These are phyloP conservation scores for Rostratula benghalensis DNA, from an alignment of 2,113 vertebrate genomes.

Conservation along the genomic window DNA sequence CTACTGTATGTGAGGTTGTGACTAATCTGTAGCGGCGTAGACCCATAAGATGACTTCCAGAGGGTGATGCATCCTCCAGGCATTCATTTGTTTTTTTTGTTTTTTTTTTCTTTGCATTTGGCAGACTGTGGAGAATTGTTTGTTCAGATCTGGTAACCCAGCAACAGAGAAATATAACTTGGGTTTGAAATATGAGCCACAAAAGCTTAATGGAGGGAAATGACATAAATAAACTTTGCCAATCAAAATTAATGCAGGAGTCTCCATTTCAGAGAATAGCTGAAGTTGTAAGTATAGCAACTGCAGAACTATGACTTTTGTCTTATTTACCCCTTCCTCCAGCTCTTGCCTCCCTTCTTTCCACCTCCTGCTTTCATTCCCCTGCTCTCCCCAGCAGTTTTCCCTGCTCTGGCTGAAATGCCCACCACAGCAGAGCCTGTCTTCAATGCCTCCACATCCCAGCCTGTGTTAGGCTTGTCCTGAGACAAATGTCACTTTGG, in stretches of 20 bases:
- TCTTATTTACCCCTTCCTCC: neutral
- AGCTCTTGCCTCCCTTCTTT: neutral
- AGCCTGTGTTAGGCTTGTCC: fast-evolving
- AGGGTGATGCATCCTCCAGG: constrained; percentile 72
- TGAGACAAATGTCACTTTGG: neutral
- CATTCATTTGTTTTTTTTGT: constrained; percentile 63
- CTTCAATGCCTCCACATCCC: fast-evolving
- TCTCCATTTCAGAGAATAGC: neutral
- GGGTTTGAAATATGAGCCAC: constrained; percentile 56
- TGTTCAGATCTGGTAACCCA: constrained; percentile 62
- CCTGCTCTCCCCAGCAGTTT: neutral
- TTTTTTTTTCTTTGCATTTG: constrained; percentile 24
- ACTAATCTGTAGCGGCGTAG: constrained; percentile 50
- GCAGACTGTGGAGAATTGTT: constrained; percentile 57
- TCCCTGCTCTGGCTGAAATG: neutral
- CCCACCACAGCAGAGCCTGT: neutral
- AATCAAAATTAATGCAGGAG: neutral
- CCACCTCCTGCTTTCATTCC: neutral
- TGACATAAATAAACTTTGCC: constrained; percentile 9
- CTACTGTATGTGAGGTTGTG: constrained; percentile 5
- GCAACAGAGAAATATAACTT: constrained; percentile 50
- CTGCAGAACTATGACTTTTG: neutral
- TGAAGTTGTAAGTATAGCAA: neutral
- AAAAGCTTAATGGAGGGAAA: constrained; percentile 23
- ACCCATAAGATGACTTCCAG: constrained; percentile 61